Evolutionary conservation across 2,888 invertebrate genomes (phyloP), one percentile per base, ranked within the genome.

Genomic region (Ditula angustiorana): DNA sequence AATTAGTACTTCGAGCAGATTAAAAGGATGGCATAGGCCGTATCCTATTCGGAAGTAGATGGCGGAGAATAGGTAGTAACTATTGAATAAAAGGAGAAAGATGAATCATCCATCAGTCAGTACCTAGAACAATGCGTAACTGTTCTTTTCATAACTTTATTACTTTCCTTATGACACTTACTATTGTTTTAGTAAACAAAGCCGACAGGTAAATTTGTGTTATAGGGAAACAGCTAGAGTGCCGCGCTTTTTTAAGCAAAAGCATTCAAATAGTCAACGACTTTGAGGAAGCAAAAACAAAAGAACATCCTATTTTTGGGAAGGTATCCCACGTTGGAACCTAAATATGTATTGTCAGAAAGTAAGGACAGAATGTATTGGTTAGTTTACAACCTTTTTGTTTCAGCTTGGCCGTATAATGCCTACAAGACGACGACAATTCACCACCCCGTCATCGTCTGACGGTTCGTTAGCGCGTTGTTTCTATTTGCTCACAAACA

Each of bases 401-500:
- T n/a, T n/a, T n/a, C 21, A 44, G 8, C 44, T 13, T 16, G 37
- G 1, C 5, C 8, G 16, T 19, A 19, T n/a, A 8, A 5, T n/a
- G 23, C 16, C 13, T 10, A 23, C 28, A 10, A 28, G 8, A 26
- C n/a, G 10, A 24, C 41, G 26, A 26, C 5, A 16, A 16, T 41
- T 41, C 41, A 26, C 2, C 35, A 23, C 53, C 52, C 10, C 3
- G 30, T 24, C 28, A 41, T 41, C 24, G 26, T 28, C 44, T 19
- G 26, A 10, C 28, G 28, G 59, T 74, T 74, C 74, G 74, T 76
- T 75, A 74, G 67, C 74, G 68, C 71, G 70, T 63, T 72, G 70
- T 75, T 50, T 65, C 58, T 60, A 57, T 55, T 61, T 74, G 76
- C 79, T 72, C 73, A 67, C 66, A 76, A 72, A 81, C 79, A 83